Evolutionary conservation across 2,797 vertebrate genomes (phyloP).

Genomic region (Paguma larvata): DNA sequence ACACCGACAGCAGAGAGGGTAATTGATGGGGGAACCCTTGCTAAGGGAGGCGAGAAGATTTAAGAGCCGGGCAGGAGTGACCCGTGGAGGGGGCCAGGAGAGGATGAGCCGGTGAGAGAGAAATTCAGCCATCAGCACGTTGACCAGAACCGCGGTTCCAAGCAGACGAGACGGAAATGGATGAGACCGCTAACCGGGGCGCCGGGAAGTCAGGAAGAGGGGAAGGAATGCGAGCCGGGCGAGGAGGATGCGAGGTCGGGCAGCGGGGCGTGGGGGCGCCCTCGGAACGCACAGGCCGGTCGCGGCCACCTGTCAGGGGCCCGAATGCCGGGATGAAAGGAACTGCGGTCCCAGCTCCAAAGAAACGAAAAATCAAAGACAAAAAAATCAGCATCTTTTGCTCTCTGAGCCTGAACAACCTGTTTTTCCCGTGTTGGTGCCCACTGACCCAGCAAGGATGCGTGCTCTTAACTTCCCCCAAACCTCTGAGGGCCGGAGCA

Average conservation of each 20-base stretch:
- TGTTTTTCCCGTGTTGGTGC: neutral
- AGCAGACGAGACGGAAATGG: neutral
- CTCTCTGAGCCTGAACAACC: neutral
- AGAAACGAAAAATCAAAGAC: neutral
- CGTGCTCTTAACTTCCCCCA: neutral
- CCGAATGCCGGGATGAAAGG: too few relatives aligned
- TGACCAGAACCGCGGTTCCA: neutral
- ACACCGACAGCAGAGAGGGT: neutral
- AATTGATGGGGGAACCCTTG: neutral
- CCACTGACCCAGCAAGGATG: neutral
- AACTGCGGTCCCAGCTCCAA: neutral
- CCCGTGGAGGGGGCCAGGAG: neutral
- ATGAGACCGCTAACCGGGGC: rapidly evolving
- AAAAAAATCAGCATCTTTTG: neutral
- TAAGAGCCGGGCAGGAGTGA: neutral
- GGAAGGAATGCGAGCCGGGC: rapidly evolving
- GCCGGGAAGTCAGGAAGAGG: rapidly evolving
- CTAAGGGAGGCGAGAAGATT: neutral
- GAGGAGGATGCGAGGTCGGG: rapidly evolving
- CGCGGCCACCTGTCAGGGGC: rapidly evolving
- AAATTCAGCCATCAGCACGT: neutral
- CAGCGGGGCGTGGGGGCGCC: rapidly evolving
- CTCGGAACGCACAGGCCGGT: rapidly evolving
- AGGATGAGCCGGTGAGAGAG: neutral
- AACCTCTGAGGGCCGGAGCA: neutral